Base-by-base conservation (phyloP, 1,140 invertebrate genomes). In the Drosophila carrolli region DNA sequence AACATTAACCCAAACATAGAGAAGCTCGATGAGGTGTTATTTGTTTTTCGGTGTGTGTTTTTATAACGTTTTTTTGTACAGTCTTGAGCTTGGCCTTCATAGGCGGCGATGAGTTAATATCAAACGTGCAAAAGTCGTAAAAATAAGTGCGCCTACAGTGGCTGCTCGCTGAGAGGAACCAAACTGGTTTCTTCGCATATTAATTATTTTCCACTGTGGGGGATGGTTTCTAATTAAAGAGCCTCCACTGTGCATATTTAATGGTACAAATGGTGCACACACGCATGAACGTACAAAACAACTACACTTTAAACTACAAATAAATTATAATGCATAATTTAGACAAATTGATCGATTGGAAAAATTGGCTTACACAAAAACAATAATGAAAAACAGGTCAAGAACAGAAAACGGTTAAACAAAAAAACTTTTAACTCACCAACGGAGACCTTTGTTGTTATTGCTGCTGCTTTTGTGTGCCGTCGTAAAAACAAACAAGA, bases 391-490 rank as follows among this genome's bases (percentile, higher is more conserved):
- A 41, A 75, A 58, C 73, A 54, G 61, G 48, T 58, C 53, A 75
- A 75, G 54, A 66, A 66, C 60, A 43, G 19, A 57, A 75, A 75
- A 68, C 61, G 32, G 61, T 66, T n/a, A 66, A 53, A 66, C 47
- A 57, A 75, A 65, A 65, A 53, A 72, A 72, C 51, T 71, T 48
- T 27, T 37, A 46, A 75, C 73, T 75, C 54, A 75, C 73, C 61
- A 23, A 76, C 11, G 63, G 35, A 41, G 61, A 16, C 40, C 54
- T 67, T 32, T 66, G 73, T 55, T 55, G 61, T 29, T 55, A 62
- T 43, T 62, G 35, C 16, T 38, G 43, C 23, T 56, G n/a, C 35
- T 54, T 32, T 16, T 58, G 19, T 16, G 14, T 65, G 56, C 11
- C 14, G 63, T 67, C 59, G 65, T 65, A 67, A 67, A 67, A 67